These are phyloP conservation scores for Neodiprion virginianus DNA, from an alignment of 1,140 invertebrate genomes.

Conservation along the genomic window DNA sequence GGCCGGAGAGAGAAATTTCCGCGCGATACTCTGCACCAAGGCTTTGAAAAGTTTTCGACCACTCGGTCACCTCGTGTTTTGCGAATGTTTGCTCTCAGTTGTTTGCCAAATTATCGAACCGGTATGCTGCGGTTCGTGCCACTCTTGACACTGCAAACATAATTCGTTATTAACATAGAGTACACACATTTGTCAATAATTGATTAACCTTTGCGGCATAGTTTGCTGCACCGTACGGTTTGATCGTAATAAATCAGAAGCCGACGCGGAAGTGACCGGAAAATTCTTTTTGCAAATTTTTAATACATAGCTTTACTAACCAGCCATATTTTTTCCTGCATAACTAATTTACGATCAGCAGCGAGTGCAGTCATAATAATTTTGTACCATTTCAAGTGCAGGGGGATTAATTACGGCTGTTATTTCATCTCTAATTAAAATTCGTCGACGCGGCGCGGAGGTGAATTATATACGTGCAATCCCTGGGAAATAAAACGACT, in stretches of 20 bases:
- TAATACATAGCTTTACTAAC: not conserved
- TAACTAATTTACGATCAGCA: too few species aligned
- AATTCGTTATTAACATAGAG: not conserved
- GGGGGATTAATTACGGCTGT: too few species aligned
- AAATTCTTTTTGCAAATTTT: not conserved
- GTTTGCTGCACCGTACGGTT: not conserved
- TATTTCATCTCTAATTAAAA: not conserved
- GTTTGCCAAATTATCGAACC: not conserved
- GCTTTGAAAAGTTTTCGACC: not conserved
- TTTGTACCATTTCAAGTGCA: too few species aligned
- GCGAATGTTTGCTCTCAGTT: not conserved
- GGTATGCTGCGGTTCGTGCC: not conserved
- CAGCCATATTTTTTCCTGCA: too few species aligned
- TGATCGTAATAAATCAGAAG: not conserved
- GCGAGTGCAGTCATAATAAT: too few species aligned
- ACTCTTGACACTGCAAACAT: not conserved
- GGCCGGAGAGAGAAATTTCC: not conserved
- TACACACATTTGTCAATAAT: not conserved
- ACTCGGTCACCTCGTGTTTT: not conserved
- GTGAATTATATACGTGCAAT: too few species aligned
- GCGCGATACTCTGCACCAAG: not conserved
- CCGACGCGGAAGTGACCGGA: not conserved
- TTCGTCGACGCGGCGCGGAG: too few species aligned
- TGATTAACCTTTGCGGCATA: not conserved
- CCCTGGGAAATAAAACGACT: too few species aligned